Percentiles rank a stretch among this genome's conserved stretches.
Conservation (phyloP, 2,888 invertebrate genomes). For the Ormyrus labotus region DNA sequence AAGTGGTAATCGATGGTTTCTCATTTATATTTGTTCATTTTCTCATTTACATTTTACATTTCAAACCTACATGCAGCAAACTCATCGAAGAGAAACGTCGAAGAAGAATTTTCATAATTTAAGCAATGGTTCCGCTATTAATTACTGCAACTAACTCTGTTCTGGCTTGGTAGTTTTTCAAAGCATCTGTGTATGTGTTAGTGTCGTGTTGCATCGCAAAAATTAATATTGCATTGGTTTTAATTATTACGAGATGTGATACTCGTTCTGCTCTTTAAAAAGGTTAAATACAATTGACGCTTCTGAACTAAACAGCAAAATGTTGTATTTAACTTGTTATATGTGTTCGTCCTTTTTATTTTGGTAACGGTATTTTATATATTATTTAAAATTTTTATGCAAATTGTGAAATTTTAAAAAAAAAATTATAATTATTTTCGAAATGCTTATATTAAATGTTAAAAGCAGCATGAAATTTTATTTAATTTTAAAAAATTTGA, state of each 20-base stretch:
- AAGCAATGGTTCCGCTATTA: conserved; percentile 3
- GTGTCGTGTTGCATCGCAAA: conserved; percentile 25
- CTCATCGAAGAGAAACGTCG: background rate
- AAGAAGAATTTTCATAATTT: conserved; percentile 7
- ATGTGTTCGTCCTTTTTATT: conserved; percentile 1
- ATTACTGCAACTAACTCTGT: conserved; percentile 32
- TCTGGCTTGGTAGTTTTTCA: conserved; percentile 29
- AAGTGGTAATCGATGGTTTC: conserved; percentile 1
- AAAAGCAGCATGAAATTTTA: too few relatives aligned
- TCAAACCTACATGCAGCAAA: too few relatives aligned
- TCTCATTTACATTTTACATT: conserved; percentile 34
- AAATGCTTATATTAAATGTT: too few relatives aligned
- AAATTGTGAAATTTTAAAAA: background rate
- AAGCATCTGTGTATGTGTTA: conserved; percentile 35
- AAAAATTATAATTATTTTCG: too few relatives aligned
- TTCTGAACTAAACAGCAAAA: background rate
- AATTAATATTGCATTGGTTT: conserved; percentile 23
- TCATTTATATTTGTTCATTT: background rate
- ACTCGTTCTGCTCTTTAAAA: conserved; percentile 1
- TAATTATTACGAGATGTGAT: background rate
- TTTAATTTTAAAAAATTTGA: too few relatives aligned
- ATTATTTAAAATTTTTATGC: background rate
- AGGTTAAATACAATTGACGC: conserved; percentile 23
- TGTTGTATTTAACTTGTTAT: conserved; percentile 30
- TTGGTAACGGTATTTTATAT: background rate